Evolutionary conservation across 2,113 vertebrate species (phyloP).

Genomic region (Struthio camelus): DNA sequence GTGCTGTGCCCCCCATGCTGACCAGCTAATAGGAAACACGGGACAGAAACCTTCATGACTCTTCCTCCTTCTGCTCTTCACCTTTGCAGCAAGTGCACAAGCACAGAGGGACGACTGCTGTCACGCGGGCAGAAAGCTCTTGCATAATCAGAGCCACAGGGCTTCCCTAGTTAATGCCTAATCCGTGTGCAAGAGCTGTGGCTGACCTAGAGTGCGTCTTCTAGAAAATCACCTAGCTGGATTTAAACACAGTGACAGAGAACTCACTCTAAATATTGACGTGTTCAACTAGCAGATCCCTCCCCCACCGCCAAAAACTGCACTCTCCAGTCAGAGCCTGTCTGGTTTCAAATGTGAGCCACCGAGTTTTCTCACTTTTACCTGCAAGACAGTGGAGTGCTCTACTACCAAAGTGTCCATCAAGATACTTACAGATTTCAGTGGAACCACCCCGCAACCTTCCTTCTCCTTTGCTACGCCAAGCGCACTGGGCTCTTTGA

Average conservation of each 20-base stretch:
- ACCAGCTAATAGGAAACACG: not conserved
- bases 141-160: conserved; percentile 28
- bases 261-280: not conserved
- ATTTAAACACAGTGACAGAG: not conserved
- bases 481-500: not conserved
- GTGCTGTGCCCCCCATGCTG: not conserved
- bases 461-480: not conserved
- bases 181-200: conserved; percentile 10
- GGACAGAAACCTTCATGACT: not conserved
- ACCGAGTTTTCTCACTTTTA: not conserved
- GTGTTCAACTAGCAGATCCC: not conserved
- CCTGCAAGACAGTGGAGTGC: not conserved
- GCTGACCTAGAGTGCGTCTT: not conserved
- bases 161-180: conserved; percentile 58
- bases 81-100: not conserved
- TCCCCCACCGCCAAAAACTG: not conserved
- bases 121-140: not conserved
- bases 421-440: not conserved
- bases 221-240: not conserved
- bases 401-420: not conserved
- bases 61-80: not conserved
- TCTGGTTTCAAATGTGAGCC: not conserved
- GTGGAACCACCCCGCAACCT: not conserved
- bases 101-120: not conserved
- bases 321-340: not conserved